Evolutionary conservation across 2,888 invertebrate species (phyloP).

Genomic region (Ennomos fuscantarius): DNA sequence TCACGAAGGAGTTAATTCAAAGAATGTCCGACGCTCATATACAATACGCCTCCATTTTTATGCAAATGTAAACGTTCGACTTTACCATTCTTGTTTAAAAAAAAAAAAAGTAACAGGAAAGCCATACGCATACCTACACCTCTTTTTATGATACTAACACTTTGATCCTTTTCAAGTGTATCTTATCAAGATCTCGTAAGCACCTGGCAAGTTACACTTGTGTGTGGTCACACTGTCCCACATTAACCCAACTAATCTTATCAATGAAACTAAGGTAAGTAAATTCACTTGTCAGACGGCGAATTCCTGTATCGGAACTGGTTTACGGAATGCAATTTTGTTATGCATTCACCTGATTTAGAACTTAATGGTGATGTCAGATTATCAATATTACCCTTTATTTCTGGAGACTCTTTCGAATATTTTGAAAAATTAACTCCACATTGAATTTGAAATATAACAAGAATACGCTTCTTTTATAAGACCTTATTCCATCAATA

Average conservation of each 20-base stretch:
- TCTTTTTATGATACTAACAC: not conserved
- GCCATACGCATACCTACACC: no score
- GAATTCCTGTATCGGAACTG: constrained; percentile 27
- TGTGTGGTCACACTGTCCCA: constrained; percentile 18
- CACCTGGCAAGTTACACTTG: constrained; percentile 4
- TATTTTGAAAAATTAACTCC: no score
- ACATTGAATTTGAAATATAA: no score
- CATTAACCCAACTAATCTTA: constrained; percentile 25
- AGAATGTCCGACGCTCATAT: no score
- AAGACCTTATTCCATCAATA: no score
- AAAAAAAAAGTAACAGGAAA: no score
- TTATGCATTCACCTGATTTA: constrained; percentile 26
- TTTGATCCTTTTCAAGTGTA: not conserved
- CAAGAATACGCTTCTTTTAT: no score
- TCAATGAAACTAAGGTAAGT: constrained; percentile 30
- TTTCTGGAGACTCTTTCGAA: no score
- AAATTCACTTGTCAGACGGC: constrained; percentile 32
- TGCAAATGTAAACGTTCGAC: no score
- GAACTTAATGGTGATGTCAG: constrained; percentile 10
- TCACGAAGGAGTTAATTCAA: no score
- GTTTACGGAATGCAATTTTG: constrained; percentile 27
- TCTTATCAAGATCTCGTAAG: constrained; percentile 12
- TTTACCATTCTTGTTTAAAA: no score
- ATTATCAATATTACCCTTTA: not conserved
- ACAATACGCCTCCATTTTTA: no score